These are phyloP conservation scores for Thymallus thymallus DNA, from an alignment of 2,113 vertebrate genomes.

Conservation along the genomic window DNA sequence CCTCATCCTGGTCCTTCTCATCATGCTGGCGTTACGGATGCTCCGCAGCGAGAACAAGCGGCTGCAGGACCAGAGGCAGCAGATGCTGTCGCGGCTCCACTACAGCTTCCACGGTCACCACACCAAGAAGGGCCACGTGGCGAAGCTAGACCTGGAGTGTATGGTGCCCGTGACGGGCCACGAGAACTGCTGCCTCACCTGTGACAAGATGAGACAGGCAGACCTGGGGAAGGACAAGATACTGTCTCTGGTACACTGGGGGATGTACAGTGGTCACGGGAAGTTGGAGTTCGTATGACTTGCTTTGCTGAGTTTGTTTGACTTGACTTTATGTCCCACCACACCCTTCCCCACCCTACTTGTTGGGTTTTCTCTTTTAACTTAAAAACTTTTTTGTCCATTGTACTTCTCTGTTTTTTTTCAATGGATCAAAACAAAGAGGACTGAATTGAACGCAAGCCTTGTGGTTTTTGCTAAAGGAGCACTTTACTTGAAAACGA, in stretches of 20 bases:
- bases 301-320: slow-evolving; percentile 20
- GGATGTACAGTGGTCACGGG: slow-evolving; percentile 95
- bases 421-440: slow-evolving; percentile 53
- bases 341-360: neutral
- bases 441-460: slow-evolving; percentile 71
- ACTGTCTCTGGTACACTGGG: slow-evolving; percentile 95
- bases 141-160: slow-evolving; percentile 96
- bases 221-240: slow-evolving; percentile 87
- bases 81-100: slow-evolving; percentile 96
- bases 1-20: slow-evolving; percentile 92
- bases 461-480: slow-evolving; percentile 87
- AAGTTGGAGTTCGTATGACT: slow-evolving; percentile 98
- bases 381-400: slow-evolving; percentile 18
- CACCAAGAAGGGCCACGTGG: slow-evolving; percentile 91
- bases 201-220: slow-evolving; percentile 93
- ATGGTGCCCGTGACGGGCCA: slow-evolving; percentile 96
- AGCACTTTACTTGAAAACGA: slow-evolving; percentile 96
- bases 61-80: slow-evolving; percentile 90
- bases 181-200: slow-evolving; percentile 95
- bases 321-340: neutral
- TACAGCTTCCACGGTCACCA: slow-evolving; percentile 97
- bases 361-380: slow-evolving; percentile 22
- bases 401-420: slow-evolving; percentile 32
- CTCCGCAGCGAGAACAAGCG: slow-evolving; percentile 96
- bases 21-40: slow-evolving; percentile 95